A percentile compares a stretch with the other conserved stretches of the same genome.
These are phyloP conservation scores for Beaufortia kweichowensis DNA, from an alignment of 2,113 vertebrate species.

Conservation along the genomic window DNA sequence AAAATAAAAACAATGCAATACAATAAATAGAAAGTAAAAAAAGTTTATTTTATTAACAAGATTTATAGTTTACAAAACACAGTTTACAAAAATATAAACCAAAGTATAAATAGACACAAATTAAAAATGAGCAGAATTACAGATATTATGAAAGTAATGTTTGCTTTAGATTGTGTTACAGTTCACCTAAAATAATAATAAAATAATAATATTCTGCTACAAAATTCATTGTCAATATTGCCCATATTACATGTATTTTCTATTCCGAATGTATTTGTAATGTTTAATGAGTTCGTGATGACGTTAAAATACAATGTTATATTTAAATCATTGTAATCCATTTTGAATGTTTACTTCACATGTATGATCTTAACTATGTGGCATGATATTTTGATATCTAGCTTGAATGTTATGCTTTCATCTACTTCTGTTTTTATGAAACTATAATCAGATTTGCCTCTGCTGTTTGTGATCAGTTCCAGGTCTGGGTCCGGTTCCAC, in stretches of 20 bases:
- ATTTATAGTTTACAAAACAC: not conserved
- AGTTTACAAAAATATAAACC: not conserved
- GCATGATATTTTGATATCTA: conserved; percentile 18
- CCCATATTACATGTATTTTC: not conserved
- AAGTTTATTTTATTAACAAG: too few relatives aligned
- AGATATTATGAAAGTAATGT: not conserved
- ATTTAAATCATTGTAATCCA: not conserved
- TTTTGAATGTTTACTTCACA: not conserved
- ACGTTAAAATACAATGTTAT: not conserved
- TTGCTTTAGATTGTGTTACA: not conserved
- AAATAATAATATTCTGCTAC: not conserved
- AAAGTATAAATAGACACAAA: too few relatives aligned
- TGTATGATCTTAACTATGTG: not conserved
- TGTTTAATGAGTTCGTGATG: not conserved
- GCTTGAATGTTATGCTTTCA: conserved; percentile 12
- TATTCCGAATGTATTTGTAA: not conserved
- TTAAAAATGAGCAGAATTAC: not conserved
- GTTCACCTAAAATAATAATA: too few relatives aligned
- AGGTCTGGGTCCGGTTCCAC: conserved; percentile 79
- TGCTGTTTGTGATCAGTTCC: conserved; percentile 69
- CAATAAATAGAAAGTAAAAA: not conserved
- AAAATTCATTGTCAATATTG: not conserved
- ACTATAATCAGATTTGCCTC: not conserved
- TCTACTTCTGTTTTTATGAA: conserved; percentile 13
- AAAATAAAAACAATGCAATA: too few relatives aligned